Percentiles rank a stretch among this genome's conserved stretches.
phyloP scores from a whole-genome alignment of 2,797 vertebrate genomes.

The Staurois parvus region DNA sequence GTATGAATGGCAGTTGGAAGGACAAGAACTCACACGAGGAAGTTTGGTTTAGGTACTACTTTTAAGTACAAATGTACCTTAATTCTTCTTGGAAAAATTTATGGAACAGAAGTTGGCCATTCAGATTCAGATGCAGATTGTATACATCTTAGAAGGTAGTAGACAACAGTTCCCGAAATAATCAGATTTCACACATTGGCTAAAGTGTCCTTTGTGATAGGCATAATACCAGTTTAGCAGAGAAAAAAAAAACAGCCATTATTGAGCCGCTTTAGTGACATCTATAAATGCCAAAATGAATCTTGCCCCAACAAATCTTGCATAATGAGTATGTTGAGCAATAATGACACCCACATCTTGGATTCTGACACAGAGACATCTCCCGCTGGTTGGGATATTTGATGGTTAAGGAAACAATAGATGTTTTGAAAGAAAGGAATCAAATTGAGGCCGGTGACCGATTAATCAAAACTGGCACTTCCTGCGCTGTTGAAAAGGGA shows the following conservation, averaged over 20 bases:
- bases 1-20: too few relatives aligned
- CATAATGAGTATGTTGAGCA: constrained; percentile 65
- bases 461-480: constrained; percentile 77
- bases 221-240: too few relatives aligned
- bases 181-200: constrained; percentile 91
- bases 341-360: constrained; percentile 64
- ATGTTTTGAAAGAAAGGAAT: constrained; percentile 62
- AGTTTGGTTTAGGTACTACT: too few relatives aligned
- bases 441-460: constrained; percentile 74
- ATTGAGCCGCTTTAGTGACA: constrained; percentile 72
- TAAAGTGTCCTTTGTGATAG: constrained; percentile 70
- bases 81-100: too few relatives aligned
- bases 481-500: background rate
- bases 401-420: constrained; percentile 53
- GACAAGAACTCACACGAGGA: too few relatives aligned
- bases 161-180: constrained; percentile 91
- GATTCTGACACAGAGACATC: constrained; percentile 43
- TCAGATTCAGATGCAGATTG: constrained; percentile 77
- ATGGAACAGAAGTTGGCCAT: constrained; percentile 78
- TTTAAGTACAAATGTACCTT: too few relatives aligned
- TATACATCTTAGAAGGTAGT: constrained; percentile 96
- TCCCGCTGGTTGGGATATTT: constrained; percentile 67
- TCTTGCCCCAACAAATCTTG: constrained; percentile 63
- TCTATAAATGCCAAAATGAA: constrained; percentile 66
- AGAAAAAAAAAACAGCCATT: constrained; percentile 61